These are phyloP conservation scores for Microcebus ravelobensis DNA, from an alignment of 2,113 vertebrate species.

Conservation along the genomic window DNA sequence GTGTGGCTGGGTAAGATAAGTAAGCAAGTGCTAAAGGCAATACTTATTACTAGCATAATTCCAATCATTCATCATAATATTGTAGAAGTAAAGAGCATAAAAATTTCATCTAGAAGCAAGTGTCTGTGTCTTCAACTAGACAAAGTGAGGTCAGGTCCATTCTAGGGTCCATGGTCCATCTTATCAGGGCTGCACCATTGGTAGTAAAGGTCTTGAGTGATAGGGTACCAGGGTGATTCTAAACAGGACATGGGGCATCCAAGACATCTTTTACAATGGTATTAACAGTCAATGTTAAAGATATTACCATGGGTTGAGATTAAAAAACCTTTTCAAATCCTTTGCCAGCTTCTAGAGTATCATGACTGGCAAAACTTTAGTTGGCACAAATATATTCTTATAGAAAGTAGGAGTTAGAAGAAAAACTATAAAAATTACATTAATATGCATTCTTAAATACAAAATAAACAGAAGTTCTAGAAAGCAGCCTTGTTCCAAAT, in stretches of 20 bases:
- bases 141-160: background rate
- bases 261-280: background rate
- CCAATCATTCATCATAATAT: background rate
- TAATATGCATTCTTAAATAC: background rate
- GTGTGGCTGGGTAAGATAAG: background rate
- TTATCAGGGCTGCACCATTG: background rate
- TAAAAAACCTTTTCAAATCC: background rate
- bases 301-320: conserved; percentile 30
- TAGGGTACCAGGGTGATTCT: background rate
- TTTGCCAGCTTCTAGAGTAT: background rate
- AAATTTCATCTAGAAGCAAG: background rate
- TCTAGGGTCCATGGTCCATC: background rate
- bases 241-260: background rate
- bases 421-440: background rate
- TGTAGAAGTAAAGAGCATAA: background rate
- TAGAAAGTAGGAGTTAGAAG: background rate
- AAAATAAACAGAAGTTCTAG: conserved; percentile 31
- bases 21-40: background rate
- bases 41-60: background rate
- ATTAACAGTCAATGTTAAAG: conserved; percentile 28
- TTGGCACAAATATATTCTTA: background rate
- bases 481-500: conserved; percentile 5
- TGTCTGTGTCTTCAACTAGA: background rate
- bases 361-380: conserved; percentile 10
- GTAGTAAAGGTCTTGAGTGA: background rate